Base-by-base conservation (phyloP, 2,113 vertebrate species). In the Salvelinus sp. region DNA sequence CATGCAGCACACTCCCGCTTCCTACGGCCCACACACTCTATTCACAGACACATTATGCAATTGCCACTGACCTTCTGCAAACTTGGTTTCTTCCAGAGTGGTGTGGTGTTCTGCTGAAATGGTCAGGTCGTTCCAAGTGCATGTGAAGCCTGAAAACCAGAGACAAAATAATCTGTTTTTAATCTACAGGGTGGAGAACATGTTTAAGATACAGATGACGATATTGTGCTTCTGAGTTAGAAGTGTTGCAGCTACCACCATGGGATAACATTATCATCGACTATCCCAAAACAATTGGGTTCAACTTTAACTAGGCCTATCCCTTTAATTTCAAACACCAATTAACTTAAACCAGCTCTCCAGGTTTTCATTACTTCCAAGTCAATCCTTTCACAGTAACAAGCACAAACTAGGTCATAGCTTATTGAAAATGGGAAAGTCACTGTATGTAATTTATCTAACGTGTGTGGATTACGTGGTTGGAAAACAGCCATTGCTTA, bases 41-140 rank as follows among this genome's bases (percentile, higher is more conserved):
- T 84, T 84, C 76, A 76, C 47, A 47, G 71, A 72, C 64, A 78
- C 50, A 79, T 81, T 82, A 80, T 80, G 77, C 74, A 78, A 71
- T 79, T 77, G 82, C 77, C 73, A 76, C 66, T 62, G 48, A 75
- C 50, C 50, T 18, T 54, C 74, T 65, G 79, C 68, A 68, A 79
- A 62, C 72, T 70, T 44, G 3, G 44, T 74, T 80, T 73, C 83
- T 44, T 7, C 23, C 47, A 65, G 47, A 18, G 4, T 6, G 66
- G 4, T 33, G 14, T 20, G 65, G 28, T 18, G 5, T 30, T 65
- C 1, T 23, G 13, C 14, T 16, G 16, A 68, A 38, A 62, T 22
- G 6, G 58, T 22, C 58, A 22, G 18, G 20, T 22, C n/a, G 2
- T 62, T 22, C n/a, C 6, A 62, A 62, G 58, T 2, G n/a, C 58